phyloP scores from a whole-genome alignment of 2,888 invertebrate genomes.

The Caenorhabditis panamensis region DNA sequence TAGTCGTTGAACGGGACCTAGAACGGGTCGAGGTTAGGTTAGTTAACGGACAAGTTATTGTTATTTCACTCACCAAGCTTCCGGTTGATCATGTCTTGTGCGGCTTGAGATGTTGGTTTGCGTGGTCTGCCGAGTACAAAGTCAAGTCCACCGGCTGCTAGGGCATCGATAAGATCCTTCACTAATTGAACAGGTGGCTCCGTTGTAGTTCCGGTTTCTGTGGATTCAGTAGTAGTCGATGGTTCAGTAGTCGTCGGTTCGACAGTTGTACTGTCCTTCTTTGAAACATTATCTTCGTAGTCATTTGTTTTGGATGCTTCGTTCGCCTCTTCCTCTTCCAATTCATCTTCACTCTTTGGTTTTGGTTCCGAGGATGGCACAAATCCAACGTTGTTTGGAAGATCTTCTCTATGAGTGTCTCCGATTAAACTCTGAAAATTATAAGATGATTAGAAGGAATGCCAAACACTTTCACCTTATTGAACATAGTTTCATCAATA shows the following conservation, averaged over 20 bases:
- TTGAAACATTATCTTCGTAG: conserved; percentile 51
- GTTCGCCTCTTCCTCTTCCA: conserved; percentile 48
- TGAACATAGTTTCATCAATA: conserved; percentile 56
- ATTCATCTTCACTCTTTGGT: conserved; percentile 43
- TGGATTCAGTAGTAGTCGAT: conserved; percentile 21
- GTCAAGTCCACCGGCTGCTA: conserved; percentile 71
- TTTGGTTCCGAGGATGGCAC: conserved; percentile 69
- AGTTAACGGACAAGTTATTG: neutral
- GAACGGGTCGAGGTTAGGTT: conserved; percentile 18
- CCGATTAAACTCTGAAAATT: conserved; percentile 45
- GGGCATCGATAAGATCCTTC: conserved; percentile 72
- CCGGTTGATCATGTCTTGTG: conserved; percentile 64
- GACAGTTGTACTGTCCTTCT: conserved; percentile 31
- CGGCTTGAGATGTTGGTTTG: conserved; percentile 56
- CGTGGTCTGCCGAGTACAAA: conserved; percentile 65
- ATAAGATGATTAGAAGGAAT: no score
- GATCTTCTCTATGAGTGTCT: conserved; percentile 56
- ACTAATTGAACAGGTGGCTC: conserved; percentile 79
- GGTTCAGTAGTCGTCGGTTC: conserved; percentile 1
- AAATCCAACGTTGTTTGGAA: conserved; percentile 68
- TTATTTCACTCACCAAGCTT: conserved; percentile 57
- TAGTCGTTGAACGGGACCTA: conserved; percentile 60
- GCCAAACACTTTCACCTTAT: conserved; percentile 23
- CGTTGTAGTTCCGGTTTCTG: conserved; percentile 66
- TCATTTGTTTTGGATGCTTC: conserved; percentile 22